Evolutionary conservation across 2,888 invertebrate genomes (phyloP), one percentile per base, ranked within the genome.

Genomic region (Pycnomerus fuliginosus): DNA sequence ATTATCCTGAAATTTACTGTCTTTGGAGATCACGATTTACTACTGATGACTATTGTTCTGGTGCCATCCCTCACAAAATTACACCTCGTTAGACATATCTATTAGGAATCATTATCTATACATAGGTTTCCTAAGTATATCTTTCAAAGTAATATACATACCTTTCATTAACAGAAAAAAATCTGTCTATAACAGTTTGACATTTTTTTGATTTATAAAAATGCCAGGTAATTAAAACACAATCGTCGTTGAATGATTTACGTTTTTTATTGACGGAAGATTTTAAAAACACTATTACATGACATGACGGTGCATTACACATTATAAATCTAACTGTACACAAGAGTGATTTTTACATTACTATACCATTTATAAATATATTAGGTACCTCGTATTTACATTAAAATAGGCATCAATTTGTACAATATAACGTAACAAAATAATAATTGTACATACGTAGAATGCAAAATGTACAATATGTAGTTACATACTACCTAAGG

Each of bases 201-300:
- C n/a, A n/a, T n/a, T n/a, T n/a, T n/a, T 13, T 28, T 28, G 12
- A 28, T 28, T 28, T 28, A 16, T 32, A 10, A 32, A n/a, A 32
- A 32, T 36, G 17, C 16, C n/a, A 20, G 16, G 16, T 36, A 16
- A 27, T 8, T 14, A 20, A 20, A 4, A 28, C 11, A 11, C 28
- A 28, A 28, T 28, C 11, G 12, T 13, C 12, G 28, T 13, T 28
- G 32, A 36, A 40, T 50, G 31, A 43, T 46, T 52, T 52, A 50
- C 51, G 53, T 48, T 47, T 50, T 60, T 58, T 60, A 57, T 58
- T 56, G 48, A 50, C 35, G 51, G 38, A 45, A 49, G 48, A 42
- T 49, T 53, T 56, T 53, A 58, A 58, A 61, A 58, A 60, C 61
- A 60, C 46, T 56, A 8, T 27, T 55, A 58, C 54, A 56, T 47